Base-by-base conservation (phyloP, 2,113 vertebrate species). In the Rana temporaria region DNA sequence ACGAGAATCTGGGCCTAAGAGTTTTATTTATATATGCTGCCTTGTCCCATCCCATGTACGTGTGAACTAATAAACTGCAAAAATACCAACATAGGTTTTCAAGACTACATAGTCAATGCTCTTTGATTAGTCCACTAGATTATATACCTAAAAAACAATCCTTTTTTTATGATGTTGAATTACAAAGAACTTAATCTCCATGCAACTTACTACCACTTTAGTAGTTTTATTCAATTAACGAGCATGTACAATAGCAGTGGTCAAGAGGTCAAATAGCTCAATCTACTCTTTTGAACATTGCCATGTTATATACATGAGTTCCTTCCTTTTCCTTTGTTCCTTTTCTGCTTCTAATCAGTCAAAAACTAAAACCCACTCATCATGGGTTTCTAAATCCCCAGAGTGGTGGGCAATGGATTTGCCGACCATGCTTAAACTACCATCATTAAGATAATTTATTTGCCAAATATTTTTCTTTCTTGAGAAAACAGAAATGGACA, bases 401-500 rank as follows among this genome's bases (percentile, higher is more conserved):
- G 26, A 59, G 26, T 22, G 9, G n/a, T 79, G 18, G 34, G 30
- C 18, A 55, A 24, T n/a, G 15, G 24, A 26, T 17, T 20, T 52
- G 1, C 66, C 32, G 26, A 19, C 17, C 77, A 42, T 59, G 64
- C 69, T 57, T 68, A 68, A 59, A 38, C 42, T 17, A 79, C 34
- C 18, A 20, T 56, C 17, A n/a, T 79, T 67, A 68, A 38, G 24
- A 17, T 19, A 20, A 79, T 79, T 56, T 79, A 79, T 79, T 68
- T 65, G 17, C 77, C n/a, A 79, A 69, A 59, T 69, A 59, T 32
- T 79, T 79, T 34, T 12, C 30, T 62, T 62, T 75, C 72, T 60
- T 22, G 60, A 57, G 22, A 60, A 75, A 60, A 62, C 56, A 74
- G 1, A 56, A 26, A 60, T 20, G 20, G 68, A 48, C 8, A 55